Base-by-base conservation (phyloP, 2,797 vertebrate genomes). In the Gorsachius magnificus region DNA sequence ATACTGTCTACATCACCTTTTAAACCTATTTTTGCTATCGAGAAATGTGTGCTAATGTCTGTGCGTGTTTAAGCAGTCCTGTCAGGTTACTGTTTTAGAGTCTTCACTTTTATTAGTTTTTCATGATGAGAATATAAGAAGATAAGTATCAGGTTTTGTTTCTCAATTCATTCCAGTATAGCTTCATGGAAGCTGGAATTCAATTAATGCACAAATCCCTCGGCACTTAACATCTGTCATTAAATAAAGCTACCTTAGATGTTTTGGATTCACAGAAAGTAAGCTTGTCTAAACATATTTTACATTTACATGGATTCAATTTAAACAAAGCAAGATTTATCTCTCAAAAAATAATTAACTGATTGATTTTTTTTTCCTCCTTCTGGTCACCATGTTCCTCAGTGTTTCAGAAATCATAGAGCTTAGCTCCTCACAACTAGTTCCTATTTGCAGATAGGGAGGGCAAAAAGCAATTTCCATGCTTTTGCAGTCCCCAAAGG, bases 271-370 rank as follows among this genome's bases (percentile, higher is more conserved):
- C 83, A 65, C 3, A 10, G 61, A 51, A 74, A 75, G 22, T 68
- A 89, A 84, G 70, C 74, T 87, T 87, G 65, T 81, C 86, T 93
- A 84, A 93, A 90, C 43, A 15, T 60, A 87, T 64, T 79, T 92
- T 74, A 93, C 89, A 75, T 89, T 87, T 83, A 75, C 94, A 84
- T 71, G 50, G 57, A 90, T 90, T 94, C 89, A 89, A 36, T 94
- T 96, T 93, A 86, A 95, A 93, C 65, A 83, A 92, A 89, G 65
- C 57, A 90, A 93, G 83, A 87, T 87, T 92, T 81, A 65, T 84
- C 56, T 74, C 74, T 90, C 57, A 75, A 80, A 95, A 94, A 94
- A 77, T 90, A 93, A 91, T 93, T 94, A 91, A 65, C 26, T 20
- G 56, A 69, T 89, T 51, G 66, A 71, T 86, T 84, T 41, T 68